Percentiles rank a stretch among this genome's conserved stretches.
These are phyloP conservation scores for Plumapathes pennacea DNA, from an alignment of 92 coral and sea anemone genomes.

Conservation along the genomic window DNA sequence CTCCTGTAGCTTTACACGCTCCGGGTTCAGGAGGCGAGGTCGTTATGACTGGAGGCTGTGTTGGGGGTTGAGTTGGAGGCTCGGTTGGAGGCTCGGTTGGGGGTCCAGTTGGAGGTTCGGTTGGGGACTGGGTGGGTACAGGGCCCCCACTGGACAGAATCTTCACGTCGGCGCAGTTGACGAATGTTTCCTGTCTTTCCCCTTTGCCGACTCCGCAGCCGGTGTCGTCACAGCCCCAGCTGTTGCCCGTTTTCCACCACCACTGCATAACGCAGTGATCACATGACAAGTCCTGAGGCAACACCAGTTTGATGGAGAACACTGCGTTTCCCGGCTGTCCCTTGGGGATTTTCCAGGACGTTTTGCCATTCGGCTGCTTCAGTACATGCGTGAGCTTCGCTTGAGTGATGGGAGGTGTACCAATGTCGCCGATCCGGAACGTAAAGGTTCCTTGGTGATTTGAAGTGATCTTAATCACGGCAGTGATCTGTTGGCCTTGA, in stretches of 20 bases:
- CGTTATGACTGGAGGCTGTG: too few relatives aligned
- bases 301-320: slow-evolving; percentile 39
- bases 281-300: slow-evolving; percentile 60
- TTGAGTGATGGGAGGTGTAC: slow-evolving; percentile 53
- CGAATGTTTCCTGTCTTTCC: slow-evolving; percentile 64
- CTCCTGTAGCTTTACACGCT: slow-evolving; percentile 55
- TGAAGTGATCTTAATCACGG: slow-evolving; percentile 52
- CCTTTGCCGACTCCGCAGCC: slow-evolving; percentile 51
- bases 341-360: slow-evolving; percentile 24
- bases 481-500: slow-evolving; percentile 56
- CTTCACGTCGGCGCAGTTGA: slow-evolving; percentile 78
- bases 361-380: slow-evolving; percentile 32
- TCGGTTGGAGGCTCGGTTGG: slow-evolving; percentile 6
- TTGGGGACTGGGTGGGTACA: slow-evolving; percentile 33
- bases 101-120: slow-evolving; percentile 20
- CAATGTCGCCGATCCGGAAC: slow-evolving; percentile 59
- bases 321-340: slow-evolving; percentile 9
- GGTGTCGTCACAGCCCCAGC: slow-evolving; percentile 54
- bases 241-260: slow-evolving; percentile 80
- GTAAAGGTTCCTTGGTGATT: slow-evolving; percentile 63
- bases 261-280: slow-evolving; percentile 74
- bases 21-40: too few relatives aligned
- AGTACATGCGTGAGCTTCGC: slow-evolving; percentile 43
- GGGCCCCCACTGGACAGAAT: slow-evolving; percentile 29
- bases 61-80: neutral